Conservation (phyloP, 2,797 vertebrate genomes). For the Hemibagrus guttatus region DNA sequence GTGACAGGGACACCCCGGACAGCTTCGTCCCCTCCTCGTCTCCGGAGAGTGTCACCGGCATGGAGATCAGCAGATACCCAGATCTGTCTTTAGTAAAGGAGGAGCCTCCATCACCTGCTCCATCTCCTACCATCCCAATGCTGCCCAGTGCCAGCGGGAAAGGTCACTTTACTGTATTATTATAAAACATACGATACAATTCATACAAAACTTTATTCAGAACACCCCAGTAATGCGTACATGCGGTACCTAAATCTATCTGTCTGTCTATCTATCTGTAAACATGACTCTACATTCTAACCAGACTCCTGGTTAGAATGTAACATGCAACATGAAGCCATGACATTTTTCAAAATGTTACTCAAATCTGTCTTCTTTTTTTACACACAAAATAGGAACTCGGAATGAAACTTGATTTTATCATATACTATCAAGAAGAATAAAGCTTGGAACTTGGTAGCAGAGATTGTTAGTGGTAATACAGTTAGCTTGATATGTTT, state of each 20-base stretch:
- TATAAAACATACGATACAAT: not conserved
- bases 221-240: not conserved
- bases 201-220: not conserved
- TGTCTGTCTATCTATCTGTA: too few species aligned
- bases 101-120: constrained; percentile 86
- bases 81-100: constrained; percentile 89
- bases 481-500: too few species aligned
- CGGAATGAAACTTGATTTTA: not conserved
- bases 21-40: constrained; percentile 92
- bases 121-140: constrained; percentile 88
- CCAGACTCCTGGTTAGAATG: too few species aligned
- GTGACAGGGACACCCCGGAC: constrained; percentile 82
- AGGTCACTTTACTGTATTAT: constrained; percentile 69
- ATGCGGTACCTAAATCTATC: not conserved
- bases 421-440: not conserved
- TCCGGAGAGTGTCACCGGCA: constrained; percentile 89
- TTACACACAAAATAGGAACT: not conserved
- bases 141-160: constrained; percentile 85
- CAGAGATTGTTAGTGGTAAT: not conserved
- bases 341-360: too few species aligned
- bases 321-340: too few species aligned
- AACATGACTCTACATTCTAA: not conserved
- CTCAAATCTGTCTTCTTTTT: too few species aligned
- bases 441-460: not conserved
- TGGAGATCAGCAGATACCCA: constrained; percentile 89